Evolutionary conservation across 1,140 invertebrate species (phyloP), one percentile per base, ranked within the genome.

Genomic region (Leptinotarsa lineolata): DNA sequence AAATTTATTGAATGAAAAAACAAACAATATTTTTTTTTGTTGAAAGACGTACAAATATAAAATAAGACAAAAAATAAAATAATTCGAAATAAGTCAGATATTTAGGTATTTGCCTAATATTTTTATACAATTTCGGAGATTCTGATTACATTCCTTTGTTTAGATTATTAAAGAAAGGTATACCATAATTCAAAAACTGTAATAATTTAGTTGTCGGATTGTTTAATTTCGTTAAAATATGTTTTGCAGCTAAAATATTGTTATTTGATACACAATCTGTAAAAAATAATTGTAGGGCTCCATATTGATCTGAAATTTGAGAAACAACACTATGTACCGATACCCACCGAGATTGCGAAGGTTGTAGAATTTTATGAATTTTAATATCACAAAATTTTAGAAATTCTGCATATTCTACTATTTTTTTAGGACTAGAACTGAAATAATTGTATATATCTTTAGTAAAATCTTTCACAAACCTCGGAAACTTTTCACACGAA

Each of bases 291-390:
- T 74, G 80, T 72, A 84, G 66, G 39, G 82, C 76, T 72, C 78
- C 72, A 70, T 79, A 74, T 76, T 84, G 84, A 74, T 84, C 82
- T 66, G 85, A n/a, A 73, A 86, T 63, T 68, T 82, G 76, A 61
- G 80, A 78, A 4, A 85, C 81, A n/a, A 83, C 83, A 69, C 64
- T 54, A 61, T 80, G 46, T n/a, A 84, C 68, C 12, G 75, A 77
- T 68, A 79, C 64, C 78, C 79, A 80, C 66, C 79, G 65, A 30
- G 75, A 79, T 74, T 79, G 75, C 46, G 75, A 72, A 71, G 70
- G 78, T 66, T 78, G 79, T 18, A 76, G 44, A 21, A 79, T 58
- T 69, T 76, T 80, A 70, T 81, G 78, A 68, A 71, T 59, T 80
- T 81, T 75, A 59, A 76, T 74, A 66, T 80, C 73, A 20, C 63